phyloP scores from a whole-genome alignment of 2,888 invertebrate species.

The Ommatoiulus sabulosus region DNA sequence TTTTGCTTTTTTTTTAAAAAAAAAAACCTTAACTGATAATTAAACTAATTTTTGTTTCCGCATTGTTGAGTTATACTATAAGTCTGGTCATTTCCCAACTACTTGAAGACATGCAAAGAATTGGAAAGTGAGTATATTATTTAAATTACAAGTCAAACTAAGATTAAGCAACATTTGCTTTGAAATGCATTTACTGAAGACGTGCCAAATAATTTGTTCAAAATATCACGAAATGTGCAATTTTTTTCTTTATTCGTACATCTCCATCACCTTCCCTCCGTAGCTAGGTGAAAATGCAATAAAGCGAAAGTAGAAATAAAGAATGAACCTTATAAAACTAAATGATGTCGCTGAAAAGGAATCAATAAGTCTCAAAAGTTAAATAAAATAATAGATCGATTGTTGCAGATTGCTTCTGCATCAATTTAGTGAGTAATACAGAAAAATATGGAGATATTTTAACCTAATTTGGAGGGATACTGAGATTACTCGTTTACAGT shows the following conservation, averaged over 20 bases:
- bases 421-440: neutral
- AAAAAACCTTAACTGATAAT: too few relatives aligned
- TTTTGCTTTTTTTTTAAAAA: too few relatives aligned
- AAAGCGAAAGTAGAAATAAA: neutral
- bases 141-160: too few relatives aligned
- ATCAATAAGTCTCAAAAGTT: conserved; percentile 13
- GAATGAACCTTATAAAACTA: neutral
- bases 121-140: too few relatives aligned
- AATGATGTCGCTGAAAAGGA: neutral
- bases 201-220: neutral
- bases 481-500: too few relatives aligned
- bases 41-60: too few relatives aligned
- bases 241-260: neutral
- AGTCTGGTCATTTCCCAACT: too few relatives aligned
- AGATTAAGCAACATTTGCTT: too few relatives aligned
- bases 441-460: too few relatives aligned
- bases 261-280: neutral
- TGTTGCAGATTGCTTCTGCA: neutral
- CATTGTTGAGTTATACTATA: too few relatives aligned
- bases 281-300: neutral
- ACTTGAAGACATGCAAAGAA: too few relatives aligned
- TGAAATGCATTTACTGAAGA: neutral
- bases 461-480: too few relatives aligned
- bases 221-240: neutral
- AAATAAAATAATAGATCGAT: neutral